Evolutionary conservation across 1,140 invertebrate species (phyloP).

Genomic region (Brachionus asplanchnoidis): DNA sequence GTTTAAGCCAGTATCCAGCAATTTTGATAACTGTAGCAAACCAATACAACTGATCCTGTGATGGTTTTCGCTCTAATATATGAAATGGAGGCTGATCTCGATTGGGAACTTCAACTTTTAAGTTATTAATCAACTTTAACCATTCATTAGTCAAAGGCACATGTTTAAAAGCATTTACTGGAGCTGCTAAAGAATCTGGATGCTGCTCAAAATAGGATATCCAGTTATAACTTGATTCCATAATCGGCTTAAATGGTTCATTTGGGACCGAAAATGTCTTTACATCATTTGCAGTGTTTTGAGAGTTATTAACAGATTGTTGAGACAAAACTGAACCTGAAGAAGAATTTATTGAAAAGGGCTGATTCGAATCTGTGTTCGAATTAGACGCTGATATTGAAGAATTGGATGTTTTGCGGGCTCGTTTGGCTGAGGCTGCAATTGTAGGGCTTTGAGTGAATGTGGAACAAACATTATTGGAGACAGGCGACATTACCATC

Average conservation of each 20-base stretch:
- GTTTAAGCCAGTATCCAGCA: constrained; percentile 14
- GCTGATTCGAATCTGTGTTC: neutral
- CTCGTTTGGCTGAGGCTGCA: neutral
- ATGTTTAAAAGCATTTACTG: constrained; percentile 12
- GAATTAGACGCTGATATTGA: neutral
- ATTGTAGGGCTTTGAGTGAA: neutral
- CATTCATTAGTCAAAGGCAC: neutral
- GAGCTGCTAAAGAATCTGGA: neutral
- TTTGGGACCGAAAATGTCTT: neutral
- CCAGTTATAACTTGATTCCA: neutral
- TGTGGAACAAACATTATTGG: neutral
- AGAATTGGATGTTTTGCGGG: neutral
- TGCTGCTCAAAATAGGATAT: neutral
- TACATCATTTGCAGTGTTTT: neutral
- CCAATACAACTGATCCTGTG: neutral
- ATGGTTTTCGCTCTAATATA: neutral
- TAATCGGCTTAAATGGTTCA: neutral
- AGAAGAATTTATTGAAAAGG: neutral
- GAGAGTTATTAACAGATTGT: neutral
- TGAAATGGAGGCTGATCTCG: neutral
- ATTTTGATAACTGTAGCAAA: constrained; percentile 2
- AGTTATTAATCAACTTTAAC: neutral
- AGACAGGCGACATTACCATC: neutral
- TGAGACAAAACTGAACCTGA: neutral
- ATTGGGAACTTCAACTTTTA: constrained; percentile 21